Percentiles rank a stretch among this genome's conserved stretches.
phyloP scores from a whole-genome alignment of 2,888 invertebrate genomes.

The Brachyptera putata region DNA sequence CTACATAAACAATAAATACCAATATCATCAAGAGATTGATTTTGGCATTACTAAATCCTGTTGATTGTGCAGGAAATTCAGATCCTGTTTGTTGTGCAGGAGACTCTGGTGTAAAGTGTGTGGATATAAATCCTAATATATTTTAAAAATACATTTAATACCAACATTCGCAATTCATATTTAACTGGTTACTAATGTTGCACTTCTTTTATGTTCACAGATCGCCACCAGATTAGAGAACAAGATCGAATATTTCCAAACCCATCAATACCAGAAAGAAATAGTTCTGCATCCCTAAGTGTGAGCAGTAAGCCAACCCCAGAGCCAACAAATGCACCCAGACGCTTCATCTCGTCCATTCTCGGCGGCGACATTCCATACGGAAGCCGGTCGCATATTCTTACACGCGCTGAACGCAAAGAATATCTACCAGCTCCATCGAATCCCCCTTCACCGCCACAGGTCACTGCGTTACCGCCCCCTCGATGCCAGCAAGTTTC shows the following conservation, averaged over 20 bases:
- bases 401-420: constrained; percentile 78
- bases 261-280: constrained; percentile 28
- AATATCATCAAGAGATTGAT: no score
- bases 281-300: constrained; percentile 23
- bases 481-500: constrained; percentile 54
- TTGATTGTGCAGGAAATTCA: no score
- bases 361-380: constrained; percentile 77
- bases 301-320: constrained; percentile 24
- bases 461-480: constrained; percentile 37
- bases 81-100: no score
- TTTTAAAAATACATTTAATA: no score
- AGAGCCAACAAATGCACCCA: constrained; percentile 45
- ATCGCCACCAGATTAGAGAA: constrained; percentile 24
- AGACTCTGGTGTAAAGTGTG: no score
- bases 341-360: constrained; percentile 74
- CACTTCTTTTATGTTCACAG: constrained; percentile 21
- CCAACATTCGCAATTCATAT: no score
- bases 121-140: no score
- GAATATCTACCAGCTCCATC: constrained; percentile 58
- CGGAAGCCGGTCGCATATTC: constrained; percentile 55
- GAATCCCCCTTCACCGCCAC: constrained; percentile 26
- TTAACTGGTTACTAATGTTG: no score
- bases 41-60: no score
- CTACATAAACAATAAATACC: no score
- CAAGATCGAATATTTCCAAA: constrained; percentile 16